Evolutionary conservation across 2,888 invertebrate genomes (phyloP).

Genomic region (Terebella lapidaria): DNA sequence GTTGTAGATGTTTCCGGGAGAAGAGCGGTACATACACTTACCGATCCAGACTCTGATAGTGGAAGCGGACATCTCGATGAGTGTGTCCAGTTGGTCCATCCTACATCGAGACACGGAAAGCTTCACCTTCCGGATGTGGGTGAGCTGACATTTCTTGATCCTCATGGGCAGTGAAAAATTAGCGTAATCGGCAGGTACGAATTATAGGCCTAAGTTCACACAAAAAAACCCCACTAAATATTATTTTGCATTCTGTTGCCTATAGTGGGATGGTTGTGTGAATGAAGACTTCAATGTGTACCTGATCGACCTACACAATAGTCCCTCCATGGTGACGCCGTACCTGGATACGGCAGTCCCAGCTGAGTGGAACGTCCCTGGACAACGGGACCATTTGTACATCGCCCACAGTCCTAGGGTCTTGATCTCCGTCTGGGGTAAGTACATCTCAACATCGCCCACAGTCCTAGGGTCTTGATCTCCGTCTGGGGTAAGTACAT

Average conservation of each 20-base stretch:
- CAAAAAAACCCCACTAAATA: no score
- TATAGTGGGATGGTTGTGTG: constrained; percentile 71
- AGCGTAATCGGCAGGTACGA: no score
- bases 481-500: constrained; percentile 15
- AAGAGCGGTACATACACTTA: constrained; percentile 11
- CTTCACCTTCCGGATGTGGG: background rate
- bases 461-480: constrained; percentile 70
- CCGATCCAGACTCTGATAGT: constrained; percentile 20
- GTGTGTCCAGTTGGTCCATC: constrained; percentile 18
- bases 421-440: constrained; percentile 17
- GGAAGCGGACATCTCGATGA: constrained; percentile 18
- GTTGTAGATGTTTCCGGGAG: constrained; percentile 13
- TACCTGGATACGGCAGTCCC: constrained; percentile 94
- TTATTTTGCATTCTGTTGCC: background rate
- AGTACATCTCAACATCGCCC: constrained; percentile 72
- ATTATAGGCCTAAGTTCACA: no score
- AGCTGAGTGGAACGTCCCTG: constrained; percentile 83
- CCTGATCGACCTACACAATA: constrained; percentile 82
- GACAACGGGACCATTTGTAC: constrained; percentile 84
- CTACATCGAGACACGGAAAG: constrained; percentile 19
- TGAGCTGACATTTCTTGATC: background rate
- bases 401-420: constrained; percentile 86
- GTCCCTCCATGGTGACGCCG: constrained; percentile 74
- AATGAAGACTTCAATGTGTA: constrained; percentile 89
- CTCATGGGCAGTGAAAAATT: no score